Base-by-base conservation (phyloP, 2,797 vertebrate genomes). In the Threskiornis aethiopicus region DNA sequence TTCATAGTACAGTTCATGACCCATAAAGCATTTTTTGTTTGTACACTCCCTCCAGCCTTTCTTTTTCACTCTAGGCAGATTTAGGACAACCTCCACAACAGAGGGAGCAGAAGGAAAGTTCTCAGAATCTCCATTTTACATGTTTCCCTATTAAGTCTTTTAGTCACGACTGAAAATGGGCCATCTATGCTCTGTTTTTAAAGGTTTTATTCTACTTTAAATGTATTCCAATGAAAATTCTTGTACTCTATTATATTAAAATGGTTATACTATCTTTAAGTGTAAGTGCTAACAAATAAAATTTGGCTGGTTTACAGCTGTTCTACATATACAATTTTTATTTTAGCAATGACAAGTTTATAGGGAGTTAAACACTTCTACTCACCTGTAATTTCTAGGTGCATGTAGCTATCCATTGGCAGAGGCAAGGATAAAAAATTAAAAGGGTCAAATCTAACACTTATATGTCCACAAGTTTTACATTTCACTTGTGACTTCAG, bases 331-430 rank as follows among this genome's bases (percentile, higher is more conserved):
- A 14, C 3, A 33, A 8, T 11, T 73, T 81, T 46, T 11, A 26
- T 71, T 81, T 81, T 13, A 69, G 21, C 44, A 61, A 14, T 31
- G 20, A 16, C 22, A 69, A 26, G 10, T 25, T 58, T 16, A 51
- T 13, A 62, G 8, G 18, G 29, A 75, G 47, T 39, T 55, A 49
- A 62, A 84, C 22, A 66, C 13, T 77, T 51, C 9, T 10, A 97
- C 98, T 96, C 87, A 99, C 99, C 99, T 92, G 99, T 99, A 96
- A 99, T 99, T 98, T 99, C 99, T 97, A 99, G 98, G 93, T 99
- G 99, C 99, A 99, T 99, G 95, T 99, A 99, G 98, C 99, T 99
- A 97, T 99, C 99, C 99, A 99, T 99, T 90, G 99, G 99, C 81
- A 99, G 98, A 51, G 99, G 99, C 82, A 99, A 98, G 21, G 99